A percentile compares a stretch with the other conserved stretches of the same genome.
Conservation (phyloP, 1,140 invertebrate species). For the Mylabris phalerata region DNA sequence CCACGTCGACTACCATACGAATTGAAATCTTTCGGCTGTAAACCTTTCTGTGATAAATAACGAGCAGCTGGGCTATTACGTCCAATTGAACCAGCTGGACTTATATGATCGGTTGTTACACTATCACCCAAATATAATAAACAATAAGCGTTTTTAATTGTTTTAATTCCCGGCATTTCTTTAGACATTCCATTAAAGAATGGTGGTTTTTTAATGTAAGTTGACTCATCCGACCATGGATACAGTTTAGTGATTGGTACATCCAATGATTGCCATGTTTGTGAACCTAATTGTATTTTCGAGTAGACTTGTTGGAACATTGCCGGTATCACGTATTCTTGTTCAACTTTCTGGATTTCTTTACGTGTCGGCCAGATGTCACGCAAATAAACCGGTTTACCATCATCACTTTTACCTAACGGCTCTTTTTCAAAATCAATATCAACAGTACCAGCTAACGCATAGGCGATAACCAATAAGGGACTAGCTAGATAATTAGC, state of each 20-base stretch:
- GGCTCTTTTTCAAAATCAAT: conserved; percentile 82
- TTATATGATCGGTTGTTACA: conserved; percentile 98
- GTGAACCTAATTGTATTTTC: conserved; percentile 78
- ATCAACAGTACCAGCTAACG: conserved; percentile 86
- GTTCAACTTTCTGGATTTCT: conserved; percentile 87
- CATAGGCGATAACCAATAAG: conserved; percentile 92
- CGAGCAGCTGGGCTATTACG: conserved; percentile 89
- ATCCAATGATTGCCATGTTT: conserved; percentile 75
- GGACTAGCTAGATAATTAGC: conserved; percentile 97
- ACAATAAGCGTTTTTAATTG: conserved; percentile 65
- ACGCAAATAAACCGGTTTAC: conserved; percentile 69
- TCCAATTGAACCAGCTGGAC: conserved; percentile 94
- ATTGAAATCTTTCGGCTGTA: conserved; percentile 93
- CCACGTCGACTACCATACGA: conserved; percentile 95
- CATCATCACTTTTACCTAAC: conserved; percentile 60
- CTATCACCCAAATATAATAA: conserved; percentile 88
- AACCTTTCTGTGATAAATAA: conserved; percentile 67
- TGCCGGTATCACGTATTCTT: conserved; percentile 86
- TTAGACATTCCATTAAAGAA: conserved; percentile 75
- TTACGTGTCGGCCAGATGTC: conserved; percentile 94
- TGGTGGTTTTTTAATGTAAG: conserved; percentile 96
- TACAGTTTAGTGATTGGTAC: conserved; percentile 81
- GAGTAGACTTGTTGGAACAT: conserved; percentile 95
- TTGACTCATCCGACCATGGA: conserved; percentile 85
- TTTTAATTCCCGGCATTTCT: conserved; percentile 50